Percentiles rank a stretch among this genome's conserved stretches.
Evolutionary conservation across 2,113 vertebrate genomes (phyloP).

Genomic region (Gambusia holbrooki): DNA sequence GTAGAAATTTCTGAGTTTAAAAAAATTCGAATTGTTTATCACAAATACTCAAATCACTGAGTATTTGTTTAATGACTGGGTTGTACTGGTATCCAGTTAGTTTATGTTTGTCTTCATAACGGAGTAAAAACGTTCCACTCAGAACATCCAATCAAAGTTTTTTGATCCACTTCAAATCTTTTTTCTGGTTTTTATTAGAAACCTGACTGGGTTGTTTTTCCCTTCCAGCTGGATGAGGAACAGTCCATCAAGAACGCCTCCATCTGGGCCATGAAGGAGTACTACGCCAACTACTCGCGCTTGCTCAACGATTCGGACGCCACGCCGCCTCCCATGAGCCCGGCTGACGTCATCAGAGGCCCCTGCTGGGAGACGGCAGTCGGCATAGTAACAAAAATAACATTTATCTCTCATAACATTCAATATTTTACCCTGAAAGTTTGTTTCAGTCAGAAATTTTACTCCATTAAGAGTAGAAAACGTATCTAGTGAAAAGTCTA

Average conservation of each 20-base stretch:
- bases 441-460: no score
- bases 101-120: not conserved
- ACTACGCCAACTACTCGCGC: slow-evolving; percentile 82
- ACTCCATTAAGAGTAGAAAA: no score
- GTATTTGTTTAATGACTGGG: no score
- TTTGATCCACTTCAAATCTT: not conserved
- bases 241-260: slow-evolving; percentile 87
- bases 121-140: not conserved
- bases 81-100: no score
- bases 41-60: no score
- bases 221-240: slow-evolving; percentile 87
- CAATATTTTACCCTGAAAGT: no score
- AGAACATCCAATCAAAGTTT: not conserved
- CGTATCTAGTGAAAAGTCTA: no score
- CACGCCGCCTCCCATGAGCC: slow-evolving; percentile 84
- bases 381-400: slow-evolving; percentile 85
- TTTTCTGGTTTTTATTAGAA: not conserved
- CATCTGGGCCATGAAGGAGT: slow-evolving; percentile 84
- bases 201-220: slow-evolving; percentile 2
- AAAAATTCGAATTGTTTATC: no score
- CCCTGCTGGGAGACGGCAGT: slow-evolving; percentile 98
- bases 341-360: slow-evolving; percentile 91
- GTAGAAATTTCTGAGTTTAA: no score
- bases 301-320: slow-evolving; percentile 70
- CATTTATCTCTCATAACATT: no score